Evolutionary conservation across 30 jellyfish, hydroid and myxozoan species (phyloP), one percentile per base, ranked within the genome.

Genomic region (Hydractinia echinata): DNA sequence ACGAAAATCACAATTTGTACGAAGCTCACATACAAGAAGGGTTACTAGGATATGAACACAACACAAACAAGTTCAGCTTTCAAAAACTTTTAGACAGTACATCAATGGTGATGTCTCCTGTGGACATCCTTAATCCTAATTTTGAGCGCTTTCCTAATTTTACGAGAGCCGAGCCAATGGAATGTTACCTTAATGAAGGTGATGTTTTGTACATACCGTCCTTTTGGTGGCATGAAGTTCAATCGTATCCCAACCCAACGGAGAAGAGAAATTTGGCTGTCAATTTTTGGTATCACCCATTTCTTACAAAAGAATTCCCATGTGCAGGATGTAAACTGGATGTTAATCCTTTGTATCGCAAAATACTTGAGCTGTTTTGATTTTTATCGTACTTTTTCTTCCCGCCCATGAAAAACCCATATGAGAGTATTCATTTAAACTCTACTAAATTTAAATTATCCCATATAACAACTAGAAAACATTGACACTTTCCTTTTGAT

Each of bases 181-280:
- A 71, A 15, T 71, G 81, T 71, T 49, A 9, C n/a, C 81, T 71
- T 15, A 71, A 71, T 52, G 81, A 71, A 49, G 81, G 81, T 9
- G 81, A 71, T 19, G 81, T 71, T n/a, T 52, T 71, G 1, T 71
- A 19, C n/a, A 7, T 71, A 5, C 81, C 81, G n/a, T 30, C 81
- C 55, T 71, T 71, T 71, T 71, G 81, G 81, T 71, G 81, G 81
- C 81, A 71, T 19, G 81, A 71, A 19, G 81, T 71, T 1, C 81
- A 71, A 15, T 71, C 81, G 55, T 71, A 71, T 19, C 81, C 81
- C 0, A 71, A 52, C 52, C 13, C 67, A 1, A 58, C 50, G 8
- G 81, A 71, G 52, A 7, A 71, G 8, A 71, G 81, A 52, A 71
- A 71, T 58, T 71, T 71, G 49, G 81, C 81, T 6, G 81, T 71